These are phyloP conservation scores for Sorex fumeus DNA, from an alignment of 2,113 vertebrate genomes.

Conservation along the genomic window DNA sequence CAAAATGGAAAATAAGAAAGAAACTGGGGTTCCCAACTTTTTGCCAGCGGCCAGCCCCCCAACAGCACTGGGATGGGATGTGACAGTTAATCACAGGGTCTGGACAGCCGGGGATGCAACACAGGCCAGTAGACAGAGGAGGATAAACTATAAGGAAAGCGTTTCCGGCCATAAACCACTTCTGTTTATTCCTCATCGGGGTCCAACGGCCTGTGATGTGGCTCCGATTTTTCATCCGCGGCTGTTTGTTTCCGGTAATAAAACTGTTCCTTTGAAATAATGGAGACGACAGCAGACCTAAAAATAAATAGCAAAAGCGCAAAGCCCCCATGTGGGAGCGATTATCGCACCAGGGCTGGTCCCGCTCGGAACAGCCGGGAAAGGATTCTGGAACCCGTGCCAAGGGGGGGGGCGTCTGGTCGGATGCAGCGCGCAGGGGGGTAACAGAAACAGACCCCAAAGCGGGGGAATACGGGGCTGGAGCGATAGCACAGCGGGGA, in stretches of 20 bases:
- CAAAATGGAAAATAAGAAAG: neutral
- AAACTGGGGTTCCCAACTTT: constrained; percentile 70
- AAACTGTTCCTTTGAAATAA: constrained; percentile 84
- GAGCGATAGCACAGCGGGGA: no score
- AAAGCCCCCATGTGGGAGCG: constrained; percentile 76
- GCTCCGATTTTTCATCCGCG: constrained; percentile 82
- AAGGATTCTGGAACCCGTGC: constrained; percentile 56
- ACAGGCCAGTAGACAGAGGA: constrained; percentile 31
- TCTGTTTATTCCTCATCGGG: constrained; percentile 84
- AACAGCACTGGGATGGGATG: constrained; percentile 13
- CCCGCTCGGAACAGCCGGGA: constrained; percentile 77
- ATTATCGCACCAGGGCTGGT: constrained; percentile 77
- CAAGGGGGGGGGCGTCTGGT: neutral
- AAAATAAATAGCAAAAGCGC: constrained; percentile 84
- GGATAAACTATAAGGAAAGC: constrained; percentile 72
- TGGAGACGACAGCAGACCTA: constrained; percentile 79
- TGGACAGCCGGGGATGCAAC: constrained; percentile 51
- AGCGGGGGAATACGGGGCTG: no score
- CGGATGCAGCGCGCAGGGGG: no score
- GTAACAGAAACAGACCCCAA: no score
- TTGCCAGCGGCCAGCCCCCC: constrained; percentile 55
- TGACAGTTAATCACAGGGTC: constrained; percentile 63
- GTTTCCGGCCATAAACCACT: constrained; percentile 72
- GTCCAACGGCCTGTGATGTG: constrained; percentile 80
- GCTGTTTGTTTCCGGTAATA: constrained; percentile 83